phyloP scores from a whole-genome alignment of 2,888 invertebrate genomes.

The Pyrochroa serraticornis region DNA sequence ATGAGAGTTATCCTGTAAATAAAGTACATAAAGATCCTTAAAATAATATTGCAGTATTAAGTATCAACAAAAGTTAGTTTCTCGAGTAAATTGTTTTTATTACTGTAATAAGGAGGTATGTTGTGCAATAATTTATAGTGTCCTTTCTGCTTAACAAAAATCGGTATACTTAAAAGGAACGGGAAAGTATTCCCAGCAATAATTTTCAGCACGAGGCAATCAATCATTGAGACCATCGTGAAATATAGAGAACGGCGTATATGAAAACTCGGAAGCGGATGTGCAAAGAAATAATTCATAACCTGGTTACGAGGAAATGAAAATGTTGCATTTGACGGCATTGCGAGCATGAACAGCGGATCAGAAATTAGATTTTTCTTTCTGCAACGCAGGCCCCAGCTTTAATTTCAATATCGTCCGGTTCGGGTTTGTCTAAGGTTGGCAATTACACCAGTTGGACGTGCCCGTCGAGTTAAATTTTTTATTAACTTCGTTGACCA shows the following conservation, averaged over 20 bases:
- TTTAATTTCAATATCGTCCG: too few species aligned
- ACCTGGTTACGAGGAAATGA: constrained; percentile 36
- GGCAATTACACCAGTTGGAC: too few species aligned
- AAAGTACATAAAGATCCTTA: too few species aligned
- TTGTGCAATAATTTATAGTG: constrained; percentile 16
- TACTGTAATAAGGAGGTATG: background rate
- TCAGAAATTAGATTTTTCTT: constrained; percentile 21
- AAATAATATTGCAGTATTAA: background rate
- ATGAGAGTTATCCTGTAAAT: too few species aligned
- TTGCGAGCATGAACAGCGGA: constrained; percentile 31
- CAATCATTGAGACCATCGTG: constrained; percentile 35
- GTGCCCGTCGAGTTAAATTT: too few species aligned
- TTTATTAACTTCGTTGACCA: too few species aligned
- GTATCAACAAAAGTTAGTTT: background rate
- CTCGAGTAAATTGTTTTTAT: background rate
- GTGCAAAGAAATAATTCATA: constrained; percentile 42
- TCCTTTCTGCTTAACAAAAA: constrained; percentile 4
- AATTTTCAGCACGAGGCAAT: constrained; percentile 36
- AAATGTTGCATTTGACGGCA: constrained; percentile 33
- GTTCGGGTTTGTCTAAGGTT: too few species aligned
- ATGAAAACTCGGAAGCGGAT: constrained; percentile 40
- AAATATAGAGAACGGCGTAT: constrained; percentile 32
- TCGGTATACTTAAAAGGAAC: constrained; percentile 33
- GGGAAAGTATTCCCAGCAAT: constrained; percentile 39
- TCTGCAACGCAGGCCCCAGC: background rate